A percentile compares a stretch with the other conserved stretches of the same genome.
Conservation (phyloP, 2,888 invertebrate species). For the Blastobasis adustella region DNA sequence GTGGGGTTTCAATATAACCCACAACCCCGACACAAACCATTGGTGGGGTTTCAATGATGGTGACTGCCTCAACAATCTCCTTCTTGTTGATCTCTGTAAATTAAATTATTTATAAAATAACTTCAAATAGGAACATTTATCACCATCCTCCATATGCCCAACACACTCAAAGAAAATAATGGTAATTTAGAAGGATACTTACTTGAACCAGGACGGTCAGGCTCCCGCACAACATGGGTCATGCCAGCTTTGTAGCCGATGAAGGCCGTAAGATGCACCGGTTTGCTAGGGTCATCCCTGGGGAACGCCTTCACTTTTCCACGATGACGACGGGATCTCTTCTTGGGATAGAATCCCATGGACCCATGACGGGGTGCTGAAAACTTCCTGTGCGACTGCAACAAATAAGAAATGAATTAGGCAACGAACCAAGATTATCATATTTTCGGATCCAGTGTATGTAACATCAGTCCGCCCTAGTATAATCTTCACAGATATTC, state of each 20-base stretch:
- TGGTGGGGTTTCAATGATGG: conserved; percentile 98
- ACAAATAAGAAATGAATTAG: conserved; percentile 15
- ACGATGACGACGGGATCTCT: conserved; percentile 95
- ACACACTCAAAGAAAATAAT: background rate
- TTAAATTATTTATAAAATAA: background rate
- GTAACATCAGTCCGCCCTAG: conserved; percentile 84
- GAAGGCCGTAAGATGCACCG: conserved; percentile 98
- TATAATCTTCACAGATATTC: conserved; percentile 79
- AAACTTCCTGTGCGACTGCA: conserved; percentile 99
- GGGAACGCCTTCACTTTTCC: conserved; percentile 99
- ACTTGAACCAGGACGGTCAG: conserved; percentile 99
- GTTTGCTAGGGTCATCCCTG: conserved; percentile 96
- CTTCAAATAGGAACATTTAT: no score
- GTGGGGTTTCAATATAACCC: conserved; percentile 99
- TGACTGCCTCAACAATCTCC: conserved; percentile 99
- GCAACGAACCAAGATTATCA: no score
- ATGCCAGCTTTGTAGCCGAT: conserved; percentile 99
- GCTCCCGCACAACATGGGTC: conserved; percentile 99
- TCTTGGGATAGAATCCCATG: conserved; percentile 99
- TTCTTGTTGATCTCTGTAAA: conserved; percentile 97
- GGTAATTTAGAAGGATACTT: conserved; percentile 61
- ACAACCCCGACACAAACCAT: conserved; percentile 98
- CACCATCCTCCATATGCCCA: no score
- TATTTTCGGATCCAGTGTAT: no score
- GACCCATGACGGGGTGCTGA: conserved; percentile 99